Evolutionary conservation across 2,888 invertebrate species (phyloP).

Genomic region (Tenthredo notha): DNA sequence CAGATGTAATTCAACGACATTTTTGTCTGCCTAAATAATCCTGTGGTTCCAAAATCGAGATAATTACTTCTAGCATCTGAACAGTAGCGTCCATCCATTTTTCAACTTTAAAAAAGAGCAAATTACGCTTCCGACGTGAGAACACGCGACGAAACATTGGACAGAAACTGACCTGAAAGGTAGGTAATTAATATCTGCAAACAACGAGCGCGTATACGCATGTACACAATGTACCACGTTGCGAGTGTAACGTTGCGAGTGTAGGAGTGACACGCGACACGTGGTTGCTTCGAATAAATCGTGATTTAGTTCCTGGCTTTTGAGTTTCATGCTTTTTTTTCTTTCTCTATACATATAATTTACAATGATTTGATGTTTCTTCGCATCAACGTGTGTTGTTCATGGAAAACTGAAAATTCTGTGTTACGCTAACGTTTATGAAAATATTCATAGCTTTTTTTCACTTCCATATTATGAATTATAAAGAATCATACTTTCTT

Average conservation of each 20-base stretch:
- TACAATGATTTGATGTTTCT: neutral
- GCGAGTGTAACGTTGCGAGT: neutral
- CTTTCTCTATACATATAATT: neutral
- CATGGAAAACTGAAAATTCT: neutral
- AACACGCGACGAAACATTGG: neutral
- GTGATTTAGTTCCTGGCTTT: slow-evolving; percentile 14
- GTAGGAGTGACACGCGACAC: slow-evolving; percentile 13
- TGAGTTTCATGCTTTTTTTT: neutral
- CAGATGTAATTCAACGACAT: neutral
- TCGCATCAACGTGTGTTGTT: neutral
- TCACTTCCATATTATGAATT: neutral
- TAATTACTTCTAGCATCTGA: neutral
- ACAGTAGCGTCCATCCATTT: neutral
- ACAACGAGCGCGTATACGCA: neutral
- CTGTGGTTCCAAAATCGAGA: neutral
- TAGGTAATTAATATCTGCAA: neutral
- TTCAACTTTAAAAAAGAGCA: neutral
- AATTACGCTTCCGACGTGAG: neutral
- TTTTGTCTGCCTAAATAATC: neutral
- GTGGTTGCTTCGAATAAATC: neutral
- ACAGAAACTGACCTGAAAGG: neutral
- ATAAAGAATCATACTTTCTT: neutral
- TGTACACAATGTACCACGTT: neutral
- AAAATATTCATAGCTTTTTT: neutral
- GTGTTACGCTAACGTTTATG: neutral